Evolutionary conservation across 2,797 vertebrate species (phyloP), one percentile per base, ranked within the genome.

Genomic region (Pelodytes ibericus): DNA sequence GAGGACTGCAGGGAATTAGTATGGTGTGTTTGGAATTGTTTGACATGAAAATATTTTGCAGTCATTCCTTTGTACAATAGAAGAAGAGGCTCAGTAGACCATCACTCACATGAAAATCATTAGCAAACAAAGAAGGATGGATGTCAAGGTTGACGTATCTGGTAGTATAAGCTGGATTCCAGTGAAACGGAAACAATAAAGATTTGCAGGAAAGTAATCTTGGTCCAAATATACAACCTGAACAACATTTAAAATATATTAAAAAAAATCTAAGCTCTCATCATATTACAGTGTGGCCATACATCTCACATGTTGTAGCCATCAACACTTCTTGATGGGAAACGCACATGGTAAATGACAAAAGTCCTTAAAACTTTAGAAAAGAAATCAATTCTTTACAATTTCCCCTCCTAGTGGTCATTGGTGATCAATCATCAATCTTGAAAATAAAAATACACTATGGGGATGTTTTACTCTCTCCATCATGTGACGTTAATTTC

Each of bases 1-100:
- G 36, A 59, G 36, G 13, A 27, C 53, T 31, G 63, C 27, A 30
- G 62, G 49, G 56, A 78, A 72, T 73, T 72, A 60, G 51, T 26
- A 68, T 36, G 13, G 61, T 18, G 29, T 15, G 30, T 79, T 62
- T 77, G 41, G 64, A 53, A 29, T 67, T 67, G 25, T 53, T 53
- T 27, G 27, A 33, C 26, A 30, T 26, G 2, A 53, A 67, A n/a
- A 44, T 51, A 67, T 29, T 51, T 67, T 29, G 63, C 25, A 67
- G 61, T 36, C 75, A 61, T 66, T 30, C 18, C 33, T 72, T 58
- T 64, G 41, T 67, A 60, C 65, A 36, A 29, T 33, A 67, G 68
- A 58, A 29, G 39, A 66, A 41, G 20, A 64, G 36, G 15, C 18
- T 22, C 24, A 24, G 61, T 20, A 27, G 29, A 25, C n/a, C 61